phyloP scores from a whole-genome alignment of 2,113 vertebrate genomes.

The Oceanodroma tethys region DNA sequence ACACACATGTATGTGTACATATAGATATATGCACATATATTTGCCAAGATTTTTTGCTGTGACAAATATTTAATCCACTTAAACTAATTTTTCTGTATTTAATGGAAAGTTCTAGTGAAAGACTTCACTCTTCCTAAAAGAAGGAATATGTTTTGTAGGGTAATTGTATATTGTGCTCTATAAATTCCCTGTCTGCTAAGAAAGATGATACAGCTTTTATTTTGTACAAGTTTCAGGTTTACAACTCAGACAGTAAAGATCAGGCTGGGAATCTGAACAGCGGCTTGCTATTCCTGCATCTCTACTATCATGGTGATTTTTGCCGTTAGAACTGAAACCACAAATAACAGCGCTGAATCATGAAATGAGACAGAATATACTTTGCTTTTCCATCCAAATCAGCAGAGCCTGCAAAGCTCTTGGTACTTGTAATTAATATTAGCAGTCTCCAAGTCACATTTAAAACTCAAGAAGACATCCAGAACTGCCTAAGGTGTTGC shows the following conservation, averaged over 20 bases:
- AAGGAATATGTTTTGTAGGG: neutral
- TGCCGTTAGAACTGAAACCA: neutral
- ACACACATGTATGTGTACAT: neutral
- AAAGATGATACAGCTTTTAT: constrained; percentile 9
- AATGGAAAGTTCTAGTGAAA: neutral
- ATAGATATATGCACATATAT: neutral
- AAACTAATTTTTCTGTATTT: neutral
- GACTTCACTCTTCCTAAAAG: neutral
- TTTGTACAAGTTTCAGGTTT: neutral
- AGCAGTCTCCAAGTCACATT: neutral
- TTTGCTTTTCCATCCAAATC: neutral
- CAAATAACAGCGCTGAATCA: neutral
- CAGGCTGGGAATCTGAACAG: constrained; percentile 7
- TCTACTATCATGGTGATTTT: constrained; percentile 3
- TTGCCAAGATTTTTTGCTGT: neutral
- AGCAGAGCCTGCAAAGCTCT: neutral
- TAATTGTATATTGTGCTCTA: neutral
- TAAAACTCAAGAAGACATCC: neutral
- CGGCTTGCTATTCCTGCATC: neutral
- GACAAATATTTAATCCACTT: neutral
- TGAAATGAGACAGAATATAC: neutral
- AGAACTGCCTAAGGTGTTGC: neutral
- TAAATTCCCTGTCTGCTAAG: neutral
- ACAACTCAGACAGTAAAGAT: neutral
- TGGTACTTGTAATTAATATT: neutral